These are phyloP conservation scores for Zhuqinia jingwanae DNA, from an alignment of 2,888 invertebrate genomes.

Conservation along the genomic window DNA sequence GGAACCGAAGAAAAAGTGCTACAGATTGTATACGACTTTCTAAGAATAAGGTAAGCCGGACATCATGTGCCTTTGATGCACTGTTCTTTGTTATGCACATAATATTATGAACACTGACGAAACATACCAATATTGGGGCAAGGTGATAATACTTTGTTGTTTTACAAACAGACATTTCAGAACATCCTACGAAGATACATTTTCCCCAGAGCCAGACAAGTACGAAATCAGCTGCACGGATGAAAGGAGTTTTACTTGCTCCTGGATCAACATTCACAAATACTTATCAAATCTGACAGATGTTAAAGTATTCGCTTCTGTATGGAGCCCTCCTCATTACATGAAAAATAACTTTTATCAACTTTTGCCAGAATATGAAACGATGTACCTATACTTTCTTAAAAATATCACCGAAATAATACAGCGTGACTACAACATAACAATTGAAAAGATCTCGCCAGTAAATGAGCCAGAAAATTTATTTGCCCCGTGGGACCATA, in stretches of 20 bases:
- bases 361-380: conserved; percentile 59
- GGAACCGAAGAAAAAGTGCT: conserved; percentile 62
- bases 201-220: conserved; percentile 64
- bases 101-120: no score
- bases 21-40: conserved; percentile 63
- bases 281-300: conserved; percentile 49
- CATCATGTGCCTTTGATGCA: no score
- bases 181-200: conserved; percentile 69
- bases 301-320: conserved; percentile 67
- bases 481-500: conserved; percentile 75
- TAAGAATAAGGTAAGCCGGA: conserved; percentile 74
- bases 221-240: conserved; percentile 69
- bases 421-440: conserved; percentile 62
- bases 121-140: conserved; percentile 19
- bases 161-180: conserved; percentile 50
- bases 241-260: conserved; percentile 56
- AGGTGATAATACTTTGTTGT: neutral
- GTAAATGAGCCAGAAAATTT: conserved; percentile 76
- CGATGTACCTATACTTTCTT: conserved; percentile 51
- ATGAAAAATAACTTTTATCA: conserved; percentile 72
- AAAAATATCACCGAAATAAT: conserved; percentile 62
- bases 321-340: conserved; percentile 76
- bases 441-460: conserved; percentile 71
- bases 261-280: conserved; percentile 69
- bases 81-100: no score